These are phyloP conservation scores for Neocloeon triangulifer DNA, from an alignment of 1,140 invertebrate genomes.

Conservation along the genomic window DNA sequence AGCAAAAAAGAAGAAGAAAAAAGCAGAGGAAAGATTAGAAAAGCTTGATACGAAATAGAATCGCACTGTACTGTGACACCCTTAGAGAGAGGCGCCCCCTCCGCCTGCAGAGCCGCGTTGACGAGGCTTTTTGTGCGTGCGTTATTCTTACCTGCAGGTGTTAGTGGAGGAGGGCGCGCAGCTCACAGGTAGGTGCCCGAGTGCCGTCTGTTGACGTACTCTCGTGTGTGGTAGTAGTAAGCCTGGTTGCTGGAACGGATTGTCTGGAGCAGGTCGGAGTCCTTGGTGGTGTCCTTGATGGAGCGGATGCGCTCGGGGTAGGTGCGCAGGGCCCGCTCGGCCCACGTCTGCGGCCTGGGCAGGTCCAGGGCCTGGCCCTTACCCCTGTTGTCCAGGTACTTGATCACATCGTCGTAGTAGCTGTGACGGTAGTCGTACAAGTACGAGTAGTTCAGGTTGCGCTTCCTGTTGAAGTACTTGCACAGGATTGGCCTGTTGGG, in stretches of 20 bases:
- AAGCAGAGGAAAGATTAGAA: no score
- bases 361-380: conserved; percentile 38
- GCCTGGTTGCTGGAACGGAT: conserved; percentile 12
- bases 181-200: not conserved
- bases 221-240: conserved; percentile 7
- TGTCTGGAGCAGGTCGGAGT: conserved; percentile 17
- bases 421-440: conserved; percentile 57
- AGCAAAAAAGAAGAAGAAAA: no score
- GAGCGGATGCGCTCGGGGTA: conserved; percentile 20
- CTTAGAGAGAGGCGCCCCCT: no score
- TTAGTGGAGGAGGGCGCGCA: no score
- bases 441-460: conserved; percentile 56
- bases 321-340: conserved; percentile 47
- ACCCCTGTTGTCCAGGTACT: conserved; percentile 50
- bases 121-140: no score
- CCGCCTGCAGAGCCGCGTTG: no score
- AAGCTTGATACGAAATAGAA: no score
- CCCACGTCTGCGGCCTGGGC: conserved; percentile 56
- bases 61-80: no score
- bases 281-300: conserved; percentile 14
- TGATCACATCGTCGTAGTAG: conserved; percentile 65
- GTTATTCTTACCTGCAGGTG: no score
- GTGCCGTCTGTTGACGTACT: conserved; percentile 6
- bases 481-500: conserved; percentile 23
- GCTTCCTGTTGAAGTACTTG: conserved; percentile 44